phyloP scores from a whole-genome alignment of 2,797 vertebrate species.

The Distichodus sexfasciatus region DNA sequence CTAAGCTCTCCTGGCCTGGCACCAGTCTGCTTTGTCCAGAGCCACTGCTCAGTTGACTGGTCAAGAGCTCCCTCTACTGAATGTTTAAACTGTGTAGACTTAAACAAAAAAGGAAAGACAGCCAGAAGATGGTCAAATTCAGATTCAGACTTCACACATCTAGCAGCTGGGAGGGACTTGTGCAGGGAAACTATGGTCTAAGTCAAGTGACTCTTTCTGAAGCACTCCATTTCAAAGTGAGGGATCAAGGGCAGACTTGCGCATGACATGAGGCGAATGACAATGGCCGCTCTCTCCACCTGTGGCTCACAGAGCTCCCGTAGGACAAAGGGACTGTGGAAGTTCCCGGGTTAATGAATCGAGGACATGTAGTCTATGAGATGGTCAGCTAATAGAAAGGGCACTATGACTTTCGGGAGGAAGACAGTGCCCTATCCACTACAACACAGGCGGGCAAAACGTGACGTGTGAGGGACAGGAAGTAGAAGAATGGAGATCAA shows the following conservation, averaged over 20 bases:
- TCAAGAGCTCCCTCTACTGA: conserved; percentile 74
- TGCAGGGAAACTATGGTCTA: conserved; percentile 1
- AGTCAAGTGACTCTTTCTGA: conserved; percentile 27
- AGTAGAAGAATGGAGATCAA: conserved; percentile 49
- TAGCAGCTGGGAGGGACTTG: neutral
- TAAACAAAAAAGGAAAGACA: neutral
- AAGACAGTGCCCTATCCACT: conserved; percentile 66
- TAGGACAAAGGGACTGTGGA: conserved; percentile 63
- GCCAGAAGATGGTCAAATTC: neutral
- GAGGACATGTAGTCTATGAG: conserved; percentile 58
- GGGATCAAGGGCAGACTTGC: conserved; percentile 77
- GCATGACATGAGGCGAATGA: conserved; percentile 76
- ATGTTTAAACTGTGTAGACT: neutral
- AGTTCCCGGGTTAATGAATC: conserved; percentile 59
- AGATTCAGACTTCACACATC: conserved; percentile 1
- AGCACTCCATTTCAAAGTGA: conserved; percentile 75
- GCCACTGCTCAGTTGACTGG: conserved; percentile 40
- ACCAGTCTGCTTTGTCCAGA: conserved; percentile 61
- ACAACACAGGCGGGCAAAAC: conserved; percentile 49
- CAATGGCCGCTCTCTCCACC: conserved; percentile 72
- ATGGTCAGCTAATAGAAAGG: conserved; percentile 44
- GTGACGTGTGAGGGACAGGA: conserved; percentile 33
- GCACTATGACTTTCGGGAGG: conserved; percentile 65
- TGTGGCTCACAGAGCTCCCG: conserved; percentile 56
- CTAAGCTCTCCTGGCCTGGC: conserved; percentile 63